These are phyloP conservation scores for Ianthella basta DNA, from an alignment of 37 sponge, comb jelly and placozoan genomes.

Conservation along the genomic window DNA sequence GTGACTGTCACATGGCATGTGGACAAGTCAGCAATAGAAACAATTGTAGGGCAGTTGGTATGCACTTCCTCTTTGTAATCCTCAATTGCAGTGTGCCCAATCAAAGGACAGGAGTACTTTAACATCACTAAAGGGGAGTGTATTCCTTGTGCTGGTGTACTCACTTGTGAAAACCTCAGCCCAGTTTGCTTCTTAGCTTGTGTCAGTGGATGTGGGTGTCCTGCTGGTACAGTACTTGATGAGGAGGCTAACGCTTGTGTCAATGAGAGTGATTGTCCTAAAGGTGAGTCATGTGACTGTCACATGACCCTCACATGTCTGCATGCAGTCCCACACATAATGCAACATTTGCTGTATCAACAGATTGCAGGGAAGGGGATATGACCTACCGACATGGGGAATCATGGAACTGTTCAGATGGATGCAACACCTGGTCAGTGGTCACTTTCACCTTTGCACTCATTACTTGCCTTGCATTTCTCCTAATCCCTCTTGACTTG, in stretches of 20 bases:
- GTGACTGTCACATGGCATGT: no score
- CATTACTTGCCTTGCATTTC: no score
- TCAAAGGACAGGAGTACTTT: background rate
- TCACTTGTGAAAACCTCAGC: constrained; percentile 28
- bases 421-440: no score
- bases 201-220: constrained; percentile 41
- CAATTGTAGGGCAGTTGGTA: background rate
- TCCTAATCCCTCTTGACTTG: background rate
- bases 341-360: no score
- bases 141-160: background rate
- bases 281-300: background rate
- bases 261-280: background rate
- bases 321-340: no score
- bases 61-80: background rate
- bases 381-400: no score
- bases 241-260: background rate
- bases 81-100: background rate
- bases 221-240: constrained; percentile 28
- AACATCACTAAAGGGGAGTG: background rate
- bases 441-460: no score
- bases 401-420: no score
- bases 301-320: no score
- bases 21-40: background rate
- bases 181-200: constrained; percentile 23
- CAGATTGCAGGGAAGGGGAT: no score